Base-by-base conservation (phyloP, 2,113 vertebrate species). In the Meleagris gallopavo region DNA sequence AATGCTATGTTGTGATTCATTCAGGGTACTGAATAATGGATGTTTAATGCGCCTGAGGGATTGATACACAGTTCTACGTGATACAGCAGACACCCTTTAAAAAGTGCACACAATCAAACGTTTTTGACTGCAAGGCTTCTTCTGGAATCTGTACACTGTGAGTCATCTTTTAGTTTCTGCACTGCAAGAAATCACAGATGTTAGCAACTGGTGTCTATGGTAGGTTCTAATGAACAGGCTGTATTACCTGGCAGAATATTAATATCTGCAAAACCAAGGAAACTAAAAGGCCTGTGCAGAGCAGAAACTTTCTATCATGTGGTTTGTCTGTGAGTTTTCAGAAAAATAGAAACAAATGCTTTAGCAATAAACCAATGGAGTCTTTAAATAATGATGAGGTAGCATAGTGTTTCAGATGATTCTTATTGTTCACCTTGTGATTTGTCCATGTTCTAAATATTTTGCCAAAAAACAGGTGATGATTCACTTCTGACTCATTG, bases 401-500 rank as follows among this genome's bases (percentile, higher is more conserved):
- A 43, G 22, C 41, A 55, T 0, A 4, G 60, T 21, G 43, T 87
- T 89, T 93, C 71, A 83, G 70, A 87, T 58, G 17, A 89, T 88
- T 88, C 61, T 77, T 85, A 38, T 54, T 32, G 7, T 83, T 96
- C 96, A 96, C 93, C 89, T 97, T 97, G 94, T 90, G 67, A 52
- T 93, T 97, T 93, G 92, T 83, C 83, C 94, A 86, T 73, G 71
- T 83, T 91, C 89, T 93, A 90, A 89, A 62, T 38, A 86, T 32
- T 76, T 85, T 96, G 97, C 97, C 96, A 97, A 97, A 94, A 96
- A 84, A 2, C 73, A 94, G 85, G 72, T 93, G 86, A 82, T 97
- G 96, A 97, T 86, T 97, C 97, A 97, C 74, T 88, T 80, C 83
- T 97, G 97, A 97, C 89, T 97, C 96, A 97, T 96, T 74, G 86